Conservation (phyloP, 2,113 vertebrate genomes). For the Tautogolabrus adspersus region DNA sequence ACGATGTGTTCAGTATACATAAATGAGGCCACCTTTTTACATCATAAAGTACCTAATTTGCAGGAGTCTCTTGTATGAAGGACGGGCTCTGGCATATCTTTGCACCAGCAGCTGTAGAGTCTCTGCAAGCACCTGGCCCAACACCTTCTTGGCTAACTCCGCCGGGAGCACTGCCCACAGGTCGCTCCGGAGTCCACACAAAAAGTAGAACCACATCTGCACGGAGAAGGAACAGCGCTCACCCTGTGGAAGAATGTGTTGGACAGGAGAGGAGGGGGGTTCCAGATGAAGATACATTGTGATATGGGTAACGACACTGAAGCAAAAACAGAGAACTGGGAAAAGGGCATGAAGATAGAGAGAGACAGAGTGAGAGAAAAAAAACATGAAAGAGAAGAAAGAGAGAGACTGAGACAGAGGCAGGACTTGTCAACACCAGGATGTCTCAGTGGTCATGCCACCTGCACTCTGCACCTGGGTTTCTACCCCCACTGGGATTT, state of each 20-base stretch:
- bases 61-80: constrained; percentile 90
- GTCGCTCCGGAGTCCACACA: constrained; percentile 90
- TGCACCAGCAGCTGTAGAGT: constrained; percentile 88
- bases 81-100: constrained; percentile 89
- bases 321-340: constrained; percentile 62
- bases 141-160: constrained; percentile 85
- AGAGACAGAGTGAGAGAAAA: constrained; percentile 25
- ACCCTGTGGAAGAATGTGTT: constrained; percentile 86
- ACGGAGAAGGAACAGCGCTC: constrained; percentile 96
- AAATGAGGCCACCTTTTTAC: neutral
- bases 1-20: neutral
- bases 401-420: constrained; percentile 47
- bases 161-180: constrained; percentile 89
- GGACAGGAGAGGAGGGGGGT: constrained; percentile 18
- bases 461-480: constrained; percentile 82
- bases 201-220: constrained; percentile 99
- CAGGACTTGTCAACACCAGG: constrained; percentile 74
- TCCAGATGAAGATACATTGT: constrained; percentile 58
- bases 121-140: constrained; percentile 89
- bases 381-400: constrained; percentile 61
- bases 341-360: constrained; percentile 68
- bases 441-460: constrained; percentile 77
- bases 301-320: constrained; percentile 57
- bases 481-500: constrained; percentile 72
- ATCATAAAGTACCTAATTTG: constrained; percentile 90